Percentiles rank a stretch among this genome's conserved stretches.
phyloP scores from a whole-genome alignment of 2,797 vertebrate genomes.

The Hippocampus kuda region DNA sequence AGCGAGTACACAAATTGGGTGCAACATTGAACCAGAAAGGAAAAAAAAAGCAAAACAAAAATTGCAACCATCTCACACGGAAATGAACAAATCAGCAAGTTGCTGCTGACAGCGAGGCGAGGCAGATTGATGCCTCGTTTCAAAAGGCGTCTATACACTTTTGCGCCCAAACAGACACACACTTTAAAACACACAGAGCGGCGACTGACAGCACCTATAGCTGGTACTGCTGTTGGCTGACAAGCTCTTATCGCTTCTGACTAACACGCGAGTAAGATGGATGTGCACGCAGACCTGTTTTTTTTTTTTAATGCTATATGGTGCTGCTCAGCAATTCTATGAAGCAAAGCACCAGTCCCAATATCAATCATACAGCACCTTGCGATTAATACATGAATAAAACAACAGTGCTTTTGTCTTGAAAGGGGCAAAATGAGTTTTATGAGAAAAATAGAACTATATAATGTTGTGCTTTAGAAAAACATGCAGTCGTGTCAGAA shows the following conservation, averaged over 20 bases:
- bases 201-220: slow-evolving; percentile 44
- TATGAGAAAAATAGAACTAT: neutral
- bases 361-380: neutral
- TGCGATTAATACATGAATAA: neutral
- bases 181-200: slow-evolving; percentile 19
- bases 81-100: slow-evolving; percentile 37
- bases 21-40: slow-evolving; percentile 30
- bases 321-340: neutral
- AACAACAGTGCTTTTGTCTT: neutral
- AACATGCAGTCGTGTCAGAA: no score
- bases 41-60: slow-evolving; percentile 14
- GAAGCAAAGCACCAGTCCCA: neutral
- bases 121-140: slow-evolving; percentile 21
- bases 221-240: slow-evolving; percentile 49
- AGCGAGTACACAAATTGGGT: slow-evolving; percentile 7
- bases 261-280: slow-evolving; percentile 45
- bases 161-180: slow-evolving; percentile 25
- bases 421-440: neutral
- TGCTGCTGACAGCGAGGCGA: slow-evolving; percentile 15
- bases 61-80: neutral
- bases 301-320: slow-evolving; percentile 26
- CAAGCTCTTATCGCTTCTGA: slow-evolving; percentile 61
- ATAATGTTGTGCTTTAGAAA: no score
- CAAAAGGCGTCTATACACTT: slow-evolving; percentile 32
- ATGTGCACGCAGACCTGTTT: slow-evolving; percentile 40